phyloP scores from a whole-genome alignment of 2,113 vertebrate genomes.

The Desmodus rotundus region DNA sequence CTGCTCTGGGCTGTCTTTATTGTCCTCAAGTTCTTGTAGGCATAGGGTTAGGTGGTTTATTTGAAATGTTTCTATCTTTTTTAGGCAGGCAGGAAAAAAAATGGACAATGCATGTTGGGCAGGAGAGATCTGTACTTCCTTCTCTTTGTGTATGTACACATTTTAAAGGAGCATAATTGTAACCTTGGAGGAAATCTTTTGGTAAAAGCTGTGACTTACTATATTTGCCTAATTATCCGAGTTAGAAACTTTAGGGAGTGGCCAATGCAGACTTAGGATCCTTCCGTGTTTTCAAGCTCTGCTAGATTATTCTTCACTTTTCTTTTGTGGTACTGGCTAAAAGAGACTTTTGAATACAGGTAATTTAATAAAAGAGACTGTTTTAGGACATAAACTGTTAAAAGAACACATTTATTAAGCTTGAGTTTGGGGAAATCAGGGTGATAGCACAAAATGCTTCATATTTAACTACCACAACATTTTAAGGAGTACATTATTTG shows the following conservation, averaged over 20 bases:
- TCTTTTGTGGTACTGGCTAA: not conserved
- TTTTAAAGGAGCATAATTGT: not conserved
- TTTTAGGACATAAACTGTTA: not conserved
- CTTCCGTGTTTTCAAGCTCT: not conserved
- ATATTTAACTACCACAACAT: not conserved
- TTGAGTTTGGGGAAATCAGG: not conserved
- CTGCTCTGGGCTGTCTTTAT: too few species aligned
- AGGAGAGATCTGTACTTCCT: not conserved
- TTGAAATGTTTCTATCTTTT: too few species aligned
- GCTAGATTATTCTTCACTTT: constrained; percentile 8
- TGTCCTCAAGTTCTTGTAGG: too few species aligned
- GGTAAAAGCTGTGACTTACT: not conserved
- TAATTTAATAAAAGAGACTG: not conserved
- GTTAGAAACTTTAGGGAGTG: not conserved
- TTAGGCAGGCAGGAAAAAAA: not conserved
- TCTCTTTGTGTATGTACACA: not conserved
- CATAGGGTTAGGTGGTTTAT: too few species aligned
- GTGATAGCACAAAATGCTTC: not conserved
- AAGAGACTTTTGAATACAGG: not conserved
- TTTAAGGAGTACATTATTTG: not conserved
- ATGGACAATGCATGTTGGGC: not conserved
- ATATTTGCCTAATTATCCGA: not conserved
- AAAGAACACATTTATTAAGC: not conserved
- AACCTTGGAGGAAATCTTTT: not conserved
- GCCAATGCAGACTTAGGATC: not conserved